Evolutionary conservation across 2,888 invertebrate genomes (phyloP).

Genomic region (Philereme transversata): DNA sequence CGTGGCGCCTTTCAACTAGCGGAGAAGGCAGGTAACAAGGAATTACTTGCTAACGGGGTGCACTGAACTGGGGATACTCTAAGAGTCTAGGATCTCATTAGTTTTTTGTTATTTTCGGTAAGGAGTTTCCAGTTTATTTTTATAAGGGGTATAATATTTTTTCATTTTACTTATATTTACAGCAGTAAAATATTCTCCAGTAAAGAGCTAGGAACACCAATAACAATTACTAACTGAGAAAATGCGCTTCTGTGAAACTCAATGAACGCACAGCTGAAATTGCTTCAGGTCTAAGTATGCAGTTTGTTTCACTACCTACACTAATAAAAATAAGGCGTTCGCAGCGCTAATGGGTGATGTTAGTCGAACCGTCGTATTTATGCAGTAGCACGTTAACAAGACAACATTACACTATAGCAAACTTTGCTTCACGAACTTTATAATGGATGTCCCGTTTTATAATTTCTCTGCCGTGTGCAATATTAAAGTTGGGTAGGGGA

Average conservation of each 20-base stretch:
- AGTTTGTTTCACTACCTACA: constrained; percentile 49
- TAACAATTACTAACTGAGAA: no score
- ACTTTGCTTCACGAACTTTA: constrained; percentile 63
- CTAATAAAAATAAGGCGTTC: constrained; percentile 56
- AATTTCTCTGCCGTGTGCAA: constrained; percentile 59
- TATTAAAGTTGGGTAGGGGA: constrained; percentile 57
- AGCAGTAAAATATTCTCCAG: no score
- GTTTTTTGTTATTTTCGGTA: no score
- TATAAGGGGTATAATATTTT: no score
- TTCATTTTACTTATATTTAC: no score
- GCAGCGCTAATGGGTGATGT: constrained; percentile 55
- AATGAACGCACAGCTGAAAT: constrained; percentile 18
- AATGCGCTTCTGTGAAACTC: no score
- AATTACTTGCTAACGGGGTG: constrained; percentile 1
- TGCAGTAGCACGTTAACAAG: constrained; percentile 66
- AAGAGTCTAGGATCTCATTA: no score
- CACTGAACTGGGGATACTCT: no score
- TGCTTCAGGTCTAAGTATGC: constrained; percentile 40
- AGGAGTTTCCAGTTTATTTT: no score
- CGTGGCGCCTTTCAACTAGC: constrained; percentile 17
- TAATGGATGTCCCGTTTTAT: constrained; percentile 70
- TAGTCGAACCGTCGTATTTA: constrained; percentile 56
- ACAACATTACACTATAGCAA: constrained; percentile 65
- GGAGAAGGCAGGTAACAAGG: constrained; percentile 12
- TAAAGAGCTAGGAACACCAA: no score